These are phyloP conservation scores for Eupeodes latifasciatus DNA, from an alignment of 2,888 invertebrate species.

Conservation along the genomic window DNA sequence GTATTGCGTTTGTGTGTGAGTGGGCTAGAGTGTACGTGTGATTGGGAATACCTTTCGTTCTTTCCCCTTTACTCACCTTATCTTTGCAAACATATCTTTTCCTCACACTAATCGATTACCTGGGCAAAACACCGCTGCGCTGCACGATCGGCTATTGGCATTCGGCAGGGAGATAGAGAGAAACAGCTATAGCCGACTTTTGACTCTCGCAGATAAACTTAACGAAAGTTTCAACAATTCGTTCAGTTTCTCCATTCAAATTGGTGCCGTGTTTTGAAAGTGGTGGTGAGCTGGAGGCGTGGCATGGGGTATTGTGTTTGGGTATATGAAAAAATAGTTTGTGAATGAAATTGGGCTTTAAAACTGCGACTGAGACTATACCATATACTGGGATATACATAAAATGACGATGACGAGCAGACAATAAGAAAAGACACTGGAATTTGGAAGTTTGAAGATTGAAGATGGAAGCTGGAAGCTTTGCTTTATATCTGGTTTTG, in stretches of 20 bases:
- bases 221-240: constrained; percentile 60
- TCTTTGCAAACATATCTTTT: constrained; percentile 19
- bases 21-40: not conserved
- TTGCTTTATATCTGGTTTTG: constrained; percentile 54
- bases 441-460: constrained; percentile 60
- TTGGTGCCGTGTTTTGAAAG: constrained; percentile 25
- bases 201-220: constrained; percentile 57
- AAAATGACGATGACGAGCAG: not conserved
- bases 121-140: constrained; percentile 25
- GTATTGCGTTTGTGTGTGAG: constrained; percentile 16
- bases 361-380: not conserved
- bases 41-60: constrained; percentile 55
- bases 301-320: constrained; percentile 38
- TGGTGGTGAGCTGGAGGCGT: constrained; percentile 64
- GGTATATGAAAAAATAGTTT: constrained; percentile 57
- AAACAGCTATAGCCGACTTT: constrained; percentile 40
- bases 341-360: constrained; percentile 57
- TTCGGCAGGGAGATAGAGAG: constrained; percentile 6
- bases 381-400: not conserved
- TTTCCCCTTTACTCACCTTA: constrained; percentile 59
- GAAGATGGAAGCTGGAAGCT: constrained; percentile 64
- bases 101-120: constrained; percentile 51
- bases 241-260: constrained; percentile 74
- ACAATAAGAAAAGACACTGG: constrained; percentile 30
- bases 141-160: constrained; percentile 42